Evolutionary conservation across 2,113 vertebrate genomes (phyloP).

Genomic region (Pseudopipra pipra): DNA sequence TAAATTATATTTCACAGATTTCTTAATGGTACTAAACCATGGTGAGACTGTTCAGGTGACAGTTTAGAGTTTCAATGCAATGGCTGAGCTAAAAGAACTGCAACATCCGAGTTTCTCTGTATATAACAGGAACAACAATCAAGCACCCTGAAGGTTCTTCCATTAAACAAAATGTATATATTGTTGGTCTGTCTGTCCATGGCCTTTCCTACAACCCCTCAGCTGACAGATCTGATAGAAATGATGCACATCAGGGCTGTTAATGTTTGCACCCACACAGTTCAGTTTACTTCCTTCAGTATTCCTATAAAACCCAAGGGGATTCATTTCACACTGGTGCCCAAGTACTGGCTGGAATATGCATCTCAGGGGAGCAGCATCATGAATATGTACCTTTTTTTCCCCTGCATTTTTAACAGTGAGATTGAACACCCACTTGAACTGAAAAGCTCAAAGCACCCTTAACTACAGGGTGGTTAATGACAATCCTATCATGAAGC

Average conservation of each 20-base stretch:
- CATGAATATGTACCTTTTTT: not conserved
- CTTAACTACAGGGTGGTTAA: not conserved
- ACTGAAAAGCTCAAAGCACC: not conserved
- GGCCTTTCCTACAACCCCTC: not conserved
- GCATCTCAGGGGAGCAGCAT: not conserved
- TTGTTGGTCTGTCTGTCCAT: not conserved
- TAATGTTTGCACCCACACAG: not conserved
- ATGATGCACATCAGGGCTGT: not conserved
- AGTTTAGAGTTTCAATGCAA: not conserved
- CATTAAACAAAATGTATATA: rapidly evolving
- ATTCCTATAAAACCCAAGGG: not conserved
- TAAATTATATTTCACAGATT: not conserved
- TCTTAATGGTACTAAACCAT: not conserved
- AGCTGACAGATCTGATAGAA: not conserved
- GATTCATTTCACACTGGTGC: not conserved
- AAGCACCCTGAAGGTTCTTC: not conserved
- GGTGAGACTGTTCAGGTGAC: not conserved
- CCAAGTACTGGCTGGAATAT: not conserved
- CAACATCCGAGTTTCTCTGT: not conserved
- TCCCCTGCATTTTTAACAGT: not conserved
- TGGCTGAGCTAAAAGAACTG: not conserved
- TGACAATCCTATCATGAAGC: not conserved
- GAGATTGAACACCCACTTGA: not conserved
- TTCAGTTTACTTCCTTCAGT: not conserved
- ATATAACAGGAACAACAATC: rapidly evolving